Percentiles rank a stretch among this genome's conserved stretches.
Evolutionary conservation across 1,140 invertebrate genomes (phyloP).

Genomic region (Coenobita brevimanus): DNA sequence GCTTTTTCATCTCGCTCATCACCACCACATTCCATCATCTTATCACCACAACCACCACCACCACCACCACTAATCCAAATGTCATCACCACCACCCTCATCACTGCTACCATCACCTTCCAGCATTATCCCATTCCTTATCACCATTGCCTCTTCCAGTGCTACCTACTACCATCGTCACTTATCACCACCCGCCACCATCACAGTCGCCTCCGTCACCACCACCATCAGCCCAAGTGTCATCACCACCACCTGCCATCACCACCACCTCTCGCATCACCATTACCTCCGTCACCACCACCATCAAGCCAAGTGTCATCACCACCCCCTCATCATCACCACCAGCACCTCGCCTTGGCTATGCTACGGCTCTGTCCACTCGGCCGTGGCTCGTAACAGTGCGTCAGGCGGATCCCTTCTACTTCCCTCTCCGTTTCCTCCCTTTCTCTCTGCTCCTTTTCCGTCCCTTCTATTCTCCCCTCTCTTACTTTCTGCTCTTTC

Average conservation of each 20-base stretch:
- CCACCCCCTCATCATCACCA: not conserved
- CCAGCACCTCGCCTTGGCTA: not conserved
- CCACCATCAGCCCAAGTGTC: too few species aligned
- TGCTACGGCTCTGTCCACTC: too few species aligned
- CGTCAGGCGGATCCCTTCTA: too few species aligned
- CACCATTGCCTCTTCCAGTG: not conserved
- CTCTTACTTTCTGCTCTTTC: not conserved
- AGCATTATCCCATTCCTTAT: not conserved
- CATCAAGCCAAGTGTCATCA: not conserved
- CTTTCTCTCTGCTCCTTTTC: conserved; percentile 14
- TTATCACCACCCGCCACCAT: not conserved
- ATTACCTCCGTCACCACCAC: not conserved
- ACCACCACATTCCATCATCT: not conserved
- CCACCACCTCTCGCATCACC: too few species aligned
- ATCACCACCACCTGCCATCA: too few species aligned
- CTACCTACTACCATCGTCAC: not conserved
- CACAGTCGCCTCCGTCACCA: not conserved
- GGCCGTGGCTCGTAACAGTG: too few species aligned
- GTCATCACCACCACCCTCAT: too few species aligned
- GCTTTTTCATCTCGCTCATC: not conserved
- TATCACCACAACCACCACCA: too few species aligned
- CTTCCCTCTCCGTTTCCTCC: not conserved
- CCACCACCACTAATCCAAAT: too few species aligned
- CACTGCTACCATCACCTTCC: not conserved
- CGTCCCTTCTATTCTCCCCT: not conserved